phyloP scores from a whole-genome alignment of 1,140 invertebrate genomes.

The Bombus pyrosoma region DNA sequence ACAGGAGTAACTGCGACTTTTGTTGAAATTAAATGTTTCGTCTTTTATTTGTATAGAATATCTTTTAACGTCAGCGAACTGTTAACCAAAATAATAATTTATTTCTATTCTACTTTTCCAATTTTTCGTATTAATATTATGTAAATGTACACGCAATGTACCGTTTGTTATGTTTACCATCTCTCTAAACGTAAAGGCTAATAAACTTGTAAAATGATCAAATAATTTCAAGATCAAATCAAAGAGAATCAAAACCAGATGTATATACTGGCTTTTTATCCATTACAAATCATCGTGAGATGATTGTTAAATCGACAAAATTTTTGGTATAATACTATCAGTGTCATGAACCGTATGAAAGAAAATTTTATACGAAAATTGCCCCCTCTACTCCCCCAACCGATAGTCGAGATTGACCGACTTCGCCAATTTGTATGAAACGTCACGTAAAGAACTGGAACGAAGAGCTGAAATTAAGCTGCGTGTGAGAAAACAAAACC shows the following conservation, averaged over 20 bases:
- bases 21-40: neutral
- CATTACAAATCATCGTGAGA: fast-evolving
- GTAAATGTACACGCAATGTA: too few relatives aligned
- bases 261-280: neutral
- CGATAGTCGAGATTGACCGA: neutral
- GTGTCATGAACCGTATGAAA: neutral
- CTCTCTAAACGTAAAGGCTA: neutral
- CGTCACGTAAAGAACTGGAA: neutral
- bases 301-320: neutral
- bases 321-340: slow-evolving; percentile 10
- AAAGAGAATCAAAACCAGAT: neutral
- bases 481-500: neutral
- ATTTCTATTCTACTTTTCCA: neutral
- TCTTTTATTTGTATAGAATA: neutral
- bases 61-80: too few relatives aligned
- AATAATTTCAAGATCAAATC: neutral
- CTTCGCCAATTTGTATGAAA: neutral
- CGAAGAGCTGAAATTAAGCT: neutral
- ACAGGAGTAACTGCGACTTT: neutral
- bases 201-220: neutral
- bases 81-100: neutral
- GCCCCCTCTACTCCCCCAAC: too few relatives aligned
- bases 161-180: neutral
- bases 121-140: neutral
- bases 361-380: neutral